Base-by-base conservation (phyloP, 1,140 invertebrate species). In the Chionoecetes opilio region DNA sequence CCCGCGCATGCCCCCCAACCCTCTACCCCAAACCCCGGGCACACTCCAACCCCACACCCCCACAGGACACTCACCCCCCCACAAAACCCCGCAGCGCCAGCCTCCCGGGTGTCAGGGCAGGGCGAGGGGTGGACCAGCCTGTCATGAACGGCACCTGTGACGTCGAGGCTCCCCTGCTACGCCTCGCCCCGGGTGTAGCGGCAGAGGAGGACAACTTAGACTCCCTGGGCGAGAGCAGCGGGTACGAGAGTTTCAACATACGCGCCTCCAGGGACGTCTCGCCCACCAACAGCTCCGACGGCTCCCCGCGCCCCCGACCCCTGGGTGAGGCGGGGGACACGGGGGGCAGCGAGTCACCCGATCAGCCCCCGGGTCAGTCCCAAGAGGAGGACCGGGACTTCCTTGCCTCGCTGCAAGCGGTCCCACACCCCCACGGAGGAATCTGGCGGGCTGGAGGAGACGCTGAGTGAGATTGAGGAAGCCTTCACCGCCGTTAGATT, bases 191-290 rank as follows among this genome's bases (percentile, higher is more conserved):
- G 29, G 85, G 93, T 9, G 26, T 31, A 17, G 92, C 26, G n/a
- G 91, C 82, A 5, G 95, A 96, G 88, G 96, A 96, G 91, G 97
- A 96, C 34, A 96, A 98, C 98, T 97, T 97, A 98, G 86, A 97
- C 98, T 99, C 98, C 0, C 97, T 98, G 29, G 98, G 98, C 3
- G 98, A 98, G 95, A 98, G 98, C 96, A 98, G 98, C 97, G 98
- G 98, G 38, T 99, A 99, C 96, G 98, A 99, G 96, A 99, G 98
- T 96, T 98, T 98, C 96, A 98, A 98, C 95, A 97, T 98, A 96
- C 98, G 98, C 96, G 97, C 97, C 86, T 97, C 97, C 0, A 96
- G 96, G 2, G 97, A 97, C 88, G 97, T 97, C 5, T 97, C 97
- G 0, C 97, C 97, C 46, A 89, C 91, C 35, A 90, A 95, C 35